Evolutionary conservation across 2,888 invertebrate genomes (phyloP).

Genomic region (Aspidiotus destructor): DNA sequence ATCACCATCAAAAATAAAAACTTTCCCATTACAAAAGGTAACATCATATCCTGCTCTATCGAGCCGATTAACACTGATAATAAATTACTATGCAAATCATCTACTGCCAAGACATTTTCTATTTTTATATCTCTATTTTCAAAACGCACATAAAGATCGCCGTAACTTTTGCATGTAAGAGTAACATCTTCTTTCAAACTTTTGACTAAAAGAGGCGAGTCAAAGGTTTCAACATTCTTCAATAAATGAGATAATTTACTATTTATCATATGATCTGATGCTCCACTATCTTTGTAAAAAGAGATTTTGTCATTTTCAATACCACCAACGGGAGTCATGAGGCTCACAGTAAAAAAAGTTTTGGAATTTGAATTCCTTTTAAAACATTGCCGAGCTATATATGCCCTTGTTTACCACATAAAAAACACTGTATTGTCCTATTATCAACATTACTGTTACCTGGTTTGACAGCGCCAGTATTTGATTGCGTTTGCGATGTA

Average conservation of each 20-base stretch:
- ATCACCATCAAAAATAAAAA: neutral
- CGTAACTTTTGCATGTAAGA: too few species aligned
- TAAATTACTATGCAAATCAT: neutral
- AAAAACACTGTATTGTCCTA: too few species aligned
- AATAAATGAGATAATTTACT: neutral
- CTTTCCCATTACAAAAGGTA: neutral
- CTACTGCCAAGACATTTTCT: neutral
- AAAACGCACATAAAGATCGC: too few species aligned
- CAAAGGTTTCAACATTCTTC: too few species aligned
- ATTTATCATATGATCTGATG: neutral
- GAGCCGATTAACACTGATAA: neutral
- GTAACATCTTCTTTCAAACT: too few species aligned
- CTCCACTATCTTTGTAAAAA: neutral
- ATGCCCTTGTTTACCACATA: neutral
- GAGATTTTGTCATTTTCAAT: neutral
- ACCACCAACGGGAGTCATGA: neutral
- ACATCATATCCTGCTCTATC: neutral
- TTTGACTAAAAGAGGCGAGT: too few species aligned
- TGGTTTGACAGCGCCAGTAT: too few species aligned
- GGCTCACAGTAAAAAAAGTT: neutral
- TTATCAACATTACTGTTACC: too few species aligned
- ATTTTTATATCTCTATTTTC: neutral
- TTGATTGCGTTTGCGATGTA: too few species aligned
- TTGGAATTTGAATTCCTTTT: neutral
- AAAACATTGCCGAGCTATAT: too few species aligned